Base-by-base conservation (phyloP, 2,113 vertebrate genomes). In the Cichladusa arquata region DNA sequence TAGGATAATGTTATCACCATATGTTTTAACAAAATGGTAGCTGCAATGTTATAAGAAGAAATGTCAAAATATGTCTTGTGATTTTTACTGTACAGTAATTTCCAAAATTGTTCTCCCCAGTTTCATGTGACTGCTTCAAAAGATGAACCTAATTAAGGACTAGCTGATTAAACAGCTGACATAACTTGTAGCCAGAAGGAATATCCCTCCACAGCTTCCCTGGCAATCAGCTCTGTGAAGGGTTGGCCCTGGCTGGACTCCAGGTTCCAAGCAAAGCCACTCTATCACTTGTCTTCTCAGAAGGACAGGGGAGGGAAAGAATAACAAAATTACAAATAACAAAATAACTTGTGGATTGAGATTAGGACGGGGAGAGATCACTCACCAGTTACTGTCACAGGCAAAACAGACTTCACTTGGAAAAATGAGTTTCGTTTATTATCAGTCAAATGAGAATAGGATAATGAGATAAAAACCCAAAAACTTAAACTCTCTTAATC, bases 341-440 rank as follows among this genome's bases (percentile, higher is more conserved):
- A 38, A 38, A 38, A 38, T 38, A 38, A 14, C 31, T 72, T 2
- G 0, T 71, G 38, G 47, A 6, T 8, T 0, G 1, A 54, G 31
- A 54, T 56, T 31, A 44, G 34, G 42, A 31, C 47, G 67, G 34
- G 26, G 23, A 38, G 23, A 47, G 19, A 38, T 56, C 33, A 20
- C 18, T 51, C 12, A 24, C 36, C 1, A 1, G 12, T 31, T 50
- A 56, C 17, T 9, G 7, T 11, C 42, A 60, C 3, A 25, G 22
- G 44, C 18, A 60, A 47, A 89, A n/a, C 22, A 47, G 22, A 57
- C 13, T 47, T 14, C 14, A 42, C 7, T 33, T 36, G 25, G 26
- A 33, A 33, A 72, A 70, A 53, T 14, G 23, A 45, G 19, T 76
- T 87, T 31, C 15, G 58, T 53, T 70, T 65, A 20, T 47, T 77